A percentile compares a stretch with the other conserved stretches of the same genome.
These are phyloP conservation scores for Zeus faber DNA, from an alignment of 2,113 vertebrate genomes.

Conservation along the genomic window DNA sequence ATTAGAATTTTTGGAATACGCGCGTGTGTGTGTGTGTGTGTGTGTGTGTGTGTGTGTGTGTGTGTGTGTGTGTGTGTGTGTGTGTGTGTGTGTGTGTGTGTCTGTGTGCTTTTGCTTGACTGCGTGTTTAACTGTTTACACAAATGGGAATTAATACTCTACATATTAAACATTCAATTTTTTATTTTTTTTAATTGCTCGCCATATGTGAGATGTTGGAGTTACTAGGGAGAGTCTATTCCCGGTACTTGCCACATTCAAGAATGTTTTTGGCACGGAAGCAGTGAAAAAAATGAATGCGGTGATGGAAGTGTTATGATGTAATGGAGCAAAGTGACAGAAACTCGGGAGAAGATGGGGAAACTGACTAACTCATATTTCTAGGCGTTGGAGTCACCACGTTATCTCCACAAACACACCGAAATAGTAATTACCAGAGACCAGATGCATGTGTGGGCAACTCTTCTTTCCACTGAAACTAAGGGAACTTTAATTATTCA, in stretches of 20 bases:
- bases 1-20: not conserved
- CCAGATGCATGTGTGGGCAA: too few species aligned
- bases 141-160: too few species aligned
- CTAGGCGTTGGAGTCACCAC: constrained; percentile 19
- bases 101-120: not conserved
- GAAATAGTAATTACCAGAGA: constrained; percentile 18
- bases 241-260: not conserved
- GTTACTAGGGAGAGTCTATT: not conserved
- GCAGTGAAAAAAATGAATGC: not conserved
- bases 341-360: not conserved
- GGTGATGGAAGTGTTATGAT: not conserved
- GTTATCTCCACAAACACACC: constrained; percentile 36
- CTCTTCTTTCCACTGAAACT: too few species aligned
- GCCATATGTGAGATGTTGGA: not conserved
- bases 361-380: constrained; percentile 6
- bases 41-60: not conserved
- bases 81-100: not conserved
- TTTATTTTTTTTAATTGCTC: not conserved
- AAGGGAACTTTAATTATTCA: too few species aligned
- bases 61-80: constrained; percentile 6
- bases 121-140: not conserved
- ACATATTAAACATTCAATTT: not conserved
- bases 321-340: not conserved
- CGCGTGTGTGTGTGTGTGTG: too few species aligned
- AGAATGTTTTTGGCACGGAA: not conserved